Evolutionary conservation across 2,888 invertebrate genomes (phyloP).

Genomic region (Deilephila porcellus): DNA sequence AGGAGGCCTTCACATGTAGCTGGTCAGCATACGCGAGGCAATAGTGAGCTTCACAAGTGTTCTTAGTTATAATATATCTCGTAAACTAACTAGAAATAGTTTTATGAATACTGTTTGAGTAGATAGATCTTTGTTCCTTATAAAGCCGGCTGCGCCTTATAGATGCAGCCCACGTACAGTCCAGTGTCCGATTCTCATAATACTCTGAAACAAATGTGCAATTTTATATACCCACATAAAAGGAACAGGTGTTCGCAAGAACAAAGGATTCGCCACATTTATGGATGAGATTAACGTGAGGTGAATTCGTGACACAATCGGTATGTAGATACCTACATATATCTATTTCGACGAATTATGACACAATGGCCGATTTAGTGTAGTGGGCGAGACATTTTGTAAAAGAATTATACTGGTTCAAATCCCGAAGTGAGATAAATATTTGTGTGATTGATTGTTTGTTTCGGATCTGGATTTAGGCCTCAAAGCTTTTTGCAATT

Average conservation of each 20-base stretch:
- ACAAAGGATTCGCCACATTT: slow-evolving; percentile 19
- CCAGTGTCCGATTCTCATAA: slow-evolving; percentile 65
- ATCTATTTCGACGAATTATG: not conserved
- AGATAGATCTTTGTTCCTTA: slow-evolving; percentile 80
- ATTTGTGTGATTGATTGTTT: too few species aligned
- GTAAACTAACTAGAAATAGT: slow-evolving; percentile 72
- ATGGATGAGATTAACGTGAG: slow-evolving; percentile 24
- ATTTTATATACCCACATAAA: slow-evolving; percentile 22
- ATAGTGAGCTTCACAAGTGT: slow-evolving; percentile 63
- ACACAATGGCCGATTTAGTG: not conserved
- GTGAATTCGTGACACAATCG: not conserved
- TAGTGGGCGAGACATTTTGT: too few species aligned
- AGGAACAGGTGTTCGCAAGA: slow-evolving; percentile 17
- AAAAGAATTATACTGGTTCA: too few species aligned
- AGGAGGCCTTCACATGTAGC: slow-evolving; percentile 31
- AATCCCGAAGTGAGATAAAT: too few species aligned
- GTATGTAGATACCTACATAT: not conserved
- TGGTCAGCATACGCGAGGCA: slow-evolving; percentile 66
- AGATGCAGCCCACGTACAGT: slow-evolving; percentile 62
- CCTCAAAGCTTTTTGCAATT: too few species aligned
- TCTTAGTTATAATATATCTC: slow-evolving; percentile 57
- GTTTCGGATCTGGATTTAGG: too few species aligned
- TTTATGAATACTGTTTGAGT: slow-evolving; percentile 81
- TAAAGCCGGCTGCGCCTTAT: slow-evolving; percentile 65
- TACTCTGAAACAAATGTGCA: slow-evolving; percentile 60